A percentile compares a stretch with the other conserved stretches of the same genome.
phyloP scores from a whole-genome alignment of 2,888 invertebrate genomes.

The Euzophera pinguis region DNA sequence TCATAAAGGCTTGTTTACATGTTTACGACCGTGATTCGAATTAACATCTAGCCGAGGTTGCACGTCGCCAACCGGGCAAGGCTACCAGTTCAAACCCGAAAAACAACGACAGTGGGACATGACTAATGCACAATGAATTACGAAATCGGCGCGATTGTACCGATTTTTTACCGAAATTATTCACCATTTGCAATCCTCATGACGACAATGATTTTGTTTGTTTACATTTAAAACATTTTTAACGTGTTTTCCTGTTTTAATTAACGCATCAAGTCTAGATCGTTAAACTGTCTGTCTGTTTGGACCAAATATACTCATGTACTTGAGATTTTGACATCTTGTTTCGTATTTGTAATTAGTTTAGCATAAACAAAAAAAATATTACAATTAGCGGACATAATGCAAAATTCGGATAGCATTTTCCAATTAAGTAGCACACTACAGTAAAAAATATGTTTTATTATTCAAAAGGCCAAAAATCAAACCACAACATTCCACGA shows the following conservation, averaged over 20 bases:
- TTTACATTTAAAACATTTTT: not conserved
- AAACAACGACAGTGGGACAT: constrained; percentile 50
- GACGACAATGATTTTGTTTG: not conserved
- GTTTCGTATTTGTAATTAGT: too few species aligned
- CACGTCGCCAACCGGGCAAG: constrained; percentile 61
- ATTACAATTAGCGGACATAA: too few species aligned
- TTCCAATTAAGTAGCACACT: too few species aligned
- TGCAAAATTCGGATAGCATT: too few species aligned
- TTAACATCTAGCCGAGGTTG: constrained; percentile 63
- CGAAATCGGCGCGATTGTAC: constrained; percentile 34
- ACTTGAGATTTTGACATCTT: too few species aligned
- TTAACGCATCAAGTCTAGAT: too few species aligned
- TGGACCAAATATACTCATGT: too few species aligned
- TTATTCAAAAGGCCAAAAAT: not conserved
- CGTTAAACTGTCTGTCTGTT: too few species aligned
- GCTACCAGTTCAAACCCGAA: constrained; percentile 48
- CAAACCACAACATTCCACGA: not conserved
- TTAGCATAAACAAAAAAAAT: too few species aligned
- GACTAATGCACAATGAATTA: constrained; percentile 67
- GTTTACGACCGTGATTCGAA: constrained; percentile 56
- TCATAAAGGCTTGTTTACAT: constrained; percentile 45
- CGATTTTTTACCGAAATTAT: constrained; percentile 24
- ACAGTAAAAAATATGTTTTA: too few species aligned
- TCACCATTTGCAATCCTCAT: not conserved
- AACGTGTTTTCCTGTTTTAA: not conserved